Evolutionary conservation across 2,888 invertebrate species (phyloP).

Genomic region (Arrhopalites spinosus): DNA sequence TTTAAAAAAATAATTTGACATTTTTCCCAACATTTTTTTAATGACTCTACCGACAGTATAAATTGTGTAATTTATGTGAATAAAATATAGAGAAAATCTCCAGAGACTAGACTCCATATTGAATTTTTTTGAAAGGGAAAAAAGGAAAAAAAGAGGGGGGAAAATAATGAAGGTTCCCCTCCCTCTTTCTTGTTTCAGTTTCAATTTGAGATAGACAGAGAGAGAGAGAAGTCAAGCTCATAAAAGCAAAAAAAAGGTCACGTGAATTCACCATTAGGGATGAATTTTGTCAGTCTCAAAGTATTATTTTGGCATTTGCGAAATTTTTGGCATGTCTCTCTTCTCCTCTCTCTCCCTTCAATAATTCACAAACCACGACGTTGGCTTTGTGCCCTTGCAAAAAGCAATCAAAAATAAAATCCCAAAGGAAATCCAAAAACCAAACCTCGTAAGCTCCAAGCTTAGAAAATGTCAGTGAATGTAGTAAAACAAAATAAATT

Average conservation of each 20-base stretch:
- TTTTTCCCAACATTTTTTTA: no score
- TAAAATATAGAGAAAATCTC: no score
- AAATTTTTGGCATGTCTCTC: no score
- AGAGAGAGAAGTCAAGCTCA: not conserved
- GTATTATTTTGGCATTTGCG: conserved; percentile 24
- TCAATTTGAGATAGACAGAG: not conserved
- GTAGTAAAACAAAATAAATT: not conserved
- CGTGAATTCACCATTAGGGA: conserved; percentile 29
- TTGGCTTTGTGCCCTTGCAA: not conserved
- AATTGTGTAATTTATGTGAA: no score
- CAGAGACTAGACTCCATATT: no score
- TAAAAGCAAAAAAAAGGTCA: conserved; percentile 23
- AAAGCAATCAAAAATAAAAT: conserved; percentile 35
- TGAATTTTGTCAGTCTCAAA: conserved; percentile 23
- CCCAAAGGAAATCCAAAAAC: conserved; percentile 33
- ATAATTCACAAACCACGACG: conserved; percentile 40
- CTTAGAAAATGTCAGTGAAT: not conserved
- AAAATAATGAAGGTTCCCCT: no score
- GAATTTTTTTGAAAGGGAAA: no score
- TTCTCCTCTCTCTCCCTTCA: conserved; percentile 8
- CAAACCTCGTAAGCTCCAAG: not conserved
- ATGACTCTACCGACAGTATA: no score
- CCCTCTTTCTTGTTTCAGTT: no score
- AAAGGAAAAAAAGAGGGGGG: no score
- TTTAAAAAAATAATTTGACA: no score